These are phyloP conservation scores for Aegithalos caudatus DNA, from an alignment of 2,113 vertebrate genomes.

Conservation along the genomic window DNA sequence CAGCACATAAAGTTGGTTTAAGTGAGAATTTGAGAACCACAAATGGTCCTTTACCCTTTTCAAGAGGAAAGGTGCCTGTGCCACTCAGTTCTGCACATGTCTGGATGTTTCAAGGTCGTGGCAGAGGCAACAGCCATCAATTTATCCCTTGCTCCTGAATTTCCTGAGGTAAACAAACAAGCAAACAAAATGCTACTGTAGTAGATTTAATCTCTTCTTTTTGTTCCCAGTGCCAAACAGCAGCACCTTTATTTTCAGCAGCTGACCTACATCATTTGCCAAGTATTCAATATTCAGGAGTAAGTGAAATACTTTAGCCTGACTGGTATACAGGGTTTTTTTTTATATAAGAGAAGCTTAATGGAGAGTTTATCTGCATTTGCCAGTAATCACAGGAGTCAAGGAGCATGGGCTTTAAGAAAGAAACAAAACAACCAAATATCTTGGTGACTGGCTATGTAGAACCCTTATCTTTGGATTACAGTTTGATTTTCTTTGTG, in stretches of 20 bases:
- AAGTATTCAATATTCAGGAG: neutral
- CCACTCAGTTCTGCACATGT: neutral
- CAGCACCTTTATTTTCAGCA: neutral
- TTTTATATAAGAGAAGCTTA: neutral
- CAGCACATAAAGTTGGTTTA: neutral
- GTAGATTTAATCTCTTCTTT: neutral
- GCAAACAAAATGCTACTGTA: neutral
- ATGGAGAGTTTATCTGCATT: neutral
- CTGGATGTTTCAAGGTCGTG: neutral
- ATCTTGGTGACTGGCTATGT: neutral
- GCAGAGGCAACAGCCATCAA: neutral
- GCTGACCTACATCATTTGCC: neutral
- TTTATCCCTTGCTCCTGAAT: neutral
- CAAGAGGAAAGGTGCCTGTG: neutral
- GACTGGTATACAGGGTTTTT: neutral
- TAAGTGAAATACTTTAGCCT: neutral
- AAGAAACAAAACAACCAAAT: neutral
- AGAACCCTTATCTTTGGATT: neutral
- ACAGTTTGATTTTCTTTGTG: neutral
- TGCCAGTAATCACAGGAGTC: neutral
- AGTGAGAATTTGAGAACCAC: neutral
- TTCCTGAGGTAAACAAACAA: neutral
- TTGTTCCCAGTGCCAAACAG: neutral
- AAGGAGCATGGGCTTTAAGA: neutral
- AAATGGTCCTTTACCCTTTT: neutral